A percentile compares a stretch with the other conserved stretches of the same genome.
phyloP scores from a whole-genome alignment of 1,140 invertebrate genomes.

The Apis laboriosa region DNA sequence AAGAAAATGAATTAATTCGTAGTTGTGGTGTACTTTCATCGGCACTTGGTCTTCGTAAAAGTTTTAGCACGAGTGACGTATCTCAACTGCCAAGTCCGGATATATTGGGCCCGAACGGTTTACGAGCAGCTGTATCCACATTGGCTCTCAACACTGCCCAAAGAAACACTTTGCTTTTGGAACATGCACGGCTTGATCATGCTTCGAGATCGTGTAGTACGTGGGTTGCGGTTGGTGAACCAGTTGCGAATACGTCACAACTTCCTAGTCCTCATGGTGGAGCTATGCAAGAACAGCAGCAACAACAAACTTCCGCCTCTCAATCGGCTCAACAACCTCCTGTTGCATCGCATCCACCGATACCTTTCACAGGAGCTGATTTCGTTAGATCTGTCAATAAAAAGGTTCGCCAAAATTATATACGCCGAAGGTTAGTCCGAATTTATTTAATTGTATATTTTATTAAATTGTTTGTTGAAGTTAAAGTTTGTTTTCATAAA shows the following conservation, averaged over 20 bases:
- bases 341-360: constrained; percentile 79
- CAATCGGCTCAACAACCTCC: constrained; percentile 75
- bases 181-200: constrained; percentile 84
- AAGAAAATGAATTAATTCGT: constrained; percentile 88
- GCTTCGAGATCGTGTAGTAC: constrained; percentile 92
- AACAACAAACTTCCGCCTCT: constrained; percentile 36
- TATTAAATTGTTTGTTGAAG: background rate
- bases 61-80: constrained; percentile 91
- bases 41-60: constrained; percentile 89
- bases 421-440: constrained; percentile 71
- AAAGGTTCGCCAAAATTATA: constrained; percentile 84
- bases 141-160: constrained; percentile 85
- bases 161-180: constrained; percentile 82
- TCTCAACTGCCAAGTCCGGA: constrained; percentile 82
- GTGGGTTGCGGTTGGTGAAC: constrained; percentile 91
- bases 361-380: constrained; percentile 86
- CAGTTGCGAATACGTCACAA: constrained; percentile 85
- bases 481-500: too few relatives aligned
- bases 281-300: constrained; percentile 74
- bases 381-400: constrained; percentile 91
- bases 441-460: background rate
- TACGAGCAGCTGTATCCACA: constrained; percentile 85
- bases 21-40: constrained; percentile 89
- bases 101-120: constrained; percentile 57
- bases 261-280: constrained; percentile 88